Evolutionary conservation across 2,888 invertebrate genomes (phyloP).

Genomic region (Scaptodrosophila latifasciaeformis): DNA sequence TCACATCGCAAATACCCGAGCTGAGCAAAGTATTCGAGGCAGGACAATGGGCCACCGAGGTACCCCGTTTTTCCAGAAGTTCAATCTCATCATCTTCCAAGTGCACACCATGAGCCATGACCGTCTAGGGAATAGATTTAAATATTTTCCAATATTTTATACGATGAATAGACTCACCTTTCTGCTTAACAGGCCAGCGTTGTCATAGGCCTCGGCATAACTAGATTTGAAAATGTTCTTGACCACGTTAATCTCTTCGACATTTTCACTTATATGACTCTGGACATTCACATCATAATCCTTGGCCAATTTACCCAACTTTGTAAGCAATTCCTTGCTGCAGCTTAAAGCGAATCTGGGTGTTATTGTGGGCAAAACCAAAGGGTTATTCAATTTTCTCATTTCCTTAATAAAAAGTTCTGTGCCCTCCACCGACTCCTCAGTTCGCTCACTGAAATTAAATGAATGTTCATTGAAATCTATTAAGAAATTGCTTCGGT

Average conservation of each 20-base stretch:
- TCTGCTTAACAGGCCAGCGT: constrained; percentile 82
- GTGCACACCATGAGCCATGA: constrained; percentile 90
- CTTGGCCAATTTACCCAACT: constrained; percentile 81
- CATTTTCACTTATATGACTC: constrained; percentile 91
- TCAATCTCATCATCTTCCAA: constrained; percentile 82
- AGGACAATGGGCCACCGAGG: constrained; percentile 89
- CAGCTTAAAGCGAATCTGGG: constrained; percentile 91
- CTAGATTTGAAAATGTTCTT: constrained; percentile 77
- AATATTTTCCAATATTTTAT: background rate
- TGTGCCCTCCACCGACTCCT: constrained; percentile 79
- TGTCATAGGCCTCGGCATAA: constrained; percentile 87
- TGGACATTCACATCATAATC: constrained; percentile 84
- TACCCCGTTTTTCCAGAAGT: constrained; percentile 78
- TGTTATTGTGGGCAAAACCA: constrained; percentile 87
- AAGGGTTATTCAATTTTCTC: constrained; percentile 76
- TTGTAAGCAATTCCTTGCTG: constrained; percentile 81
- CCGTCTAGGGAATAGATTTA: constrained; percentile 72
- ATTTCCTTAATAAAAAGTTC: constrained; percentile 80
- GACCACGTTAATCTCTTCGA: constrained; percentile 82
- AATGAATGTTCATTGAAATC: background rate
- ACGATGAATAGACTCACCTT: constrained; percentile 78
- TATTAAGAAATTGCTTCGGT: background rate
- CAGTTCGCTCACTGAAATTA: constrained; percentile 78
- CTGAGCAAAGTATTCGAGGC: constrained; percentile 87
- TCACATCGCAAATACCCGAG: constrained; percentile 88